Conservation (phyloP, 1,140 invertebrate species). For the Marisa cornuarietis region DNA sequence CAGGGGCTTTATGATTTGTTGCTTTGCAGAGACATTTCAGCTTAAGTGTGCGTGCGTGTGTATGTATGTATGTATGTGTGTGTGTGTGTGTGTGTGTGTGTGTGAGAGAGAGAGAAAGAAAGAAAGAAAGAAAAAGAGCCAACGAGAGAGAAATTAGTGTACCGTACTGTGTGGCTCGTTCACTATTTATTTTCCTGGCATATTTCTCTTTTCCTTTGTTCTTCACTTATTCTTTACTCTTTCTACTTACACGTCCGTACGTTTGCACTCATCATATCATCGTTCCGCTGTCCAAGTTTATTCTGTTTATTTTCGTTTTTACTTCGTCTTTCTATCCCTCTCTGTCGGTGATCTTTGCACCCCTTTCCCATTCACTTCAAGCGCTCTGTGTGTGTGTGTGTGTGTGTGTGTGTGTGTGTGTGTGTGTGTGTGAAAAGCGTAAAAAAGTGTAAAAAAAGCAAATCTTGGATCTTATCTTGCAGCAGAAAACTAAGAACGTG, state of each 20-base stretch:
- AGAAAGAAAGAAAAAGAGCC: too few species aligned
- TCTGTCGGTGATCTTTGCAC: neutral
- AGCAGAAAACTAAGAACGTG: neutral
- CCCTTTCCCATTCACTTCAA: neutral
- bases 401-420: constrained; percentile 6
- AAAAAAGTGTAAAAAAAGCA: too few species aligned
- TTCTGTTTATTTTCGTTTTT: neutral
- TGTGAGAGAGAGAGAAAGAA: neutral
- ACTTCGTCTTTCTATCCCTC: neutral
- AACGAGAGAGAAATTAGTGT: too few species aligned
- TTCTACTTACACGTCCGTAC: neutral
- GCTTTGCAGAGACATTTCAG: neutral
- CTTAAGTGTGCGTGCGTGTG: neutral
- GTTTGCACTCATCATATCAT: too few species aligned
- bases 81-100: constrained; percentile 11
- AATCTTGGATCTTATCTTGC: neutral
- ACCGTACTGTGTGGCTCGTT: too few species aligned
- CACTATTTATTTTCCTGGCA: too few species aligned
- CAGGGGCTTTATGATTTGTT: too few species aligned
- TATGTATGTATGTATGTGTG: neutral
- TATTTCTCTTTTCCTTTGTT: neutral
- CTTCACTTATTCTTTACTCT: neutral
- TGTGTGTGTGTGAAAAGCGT: constrained; percentile 13
- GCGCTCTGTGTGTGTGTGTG: neutral
- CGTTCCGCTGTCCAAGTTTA: neutral